Base-by-base conservation (phyloP, 2,888 invertebrate genomes). In the Lithophane ornitopus region DNA sequence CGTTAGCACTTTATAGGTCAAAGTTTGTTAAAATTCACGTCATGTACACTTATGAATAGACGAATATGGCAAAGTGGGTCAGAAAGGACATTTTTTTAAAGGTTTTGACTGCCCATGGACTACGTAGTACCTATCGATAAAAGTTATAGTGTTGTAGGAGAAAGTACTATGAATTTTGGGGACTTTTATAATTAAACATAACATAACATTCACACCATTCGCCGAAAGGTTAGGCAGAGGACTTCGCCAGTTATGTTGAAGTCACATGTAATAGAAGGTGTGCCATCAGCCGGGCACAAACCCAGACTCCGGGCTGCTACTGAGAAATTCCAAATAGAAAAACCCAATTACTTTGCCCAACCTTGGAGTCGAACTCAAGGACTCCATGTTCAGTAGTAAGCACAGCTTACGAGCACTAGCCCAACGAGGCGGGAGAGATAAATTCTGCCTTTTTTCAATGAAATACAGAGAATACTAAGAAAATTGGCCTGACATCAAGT, bases 1-100 rank as follows among this genome's bases (percentile, higher is more conserved):
- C 82, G 84, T 80, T 71, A 71, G 54, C 70, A 54, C 80, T 82
- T 88, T 89, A 87, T 88, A 89, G 89, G 91, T 88, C 87, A 85
- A 85, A 87, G 85, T 91, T 84, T 78, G 82, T 91, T 93, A 91
- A 92, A 91, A 93, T 94, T 93, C 93, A 91, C 86, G 76, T 80
- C 90, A 85, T 89, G 93, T 88, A 78, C 87, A 69, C 87, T 85
- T 91, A 90, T 93, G 93, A 93, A 94, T 93, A 92, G 92, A 90
- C 91, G 91, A 93, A 92, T 92, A 92, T 90, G 84, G 89, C 82
- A 91, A 93, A 92, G 90, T 89, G 71, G 93, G 93, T 92, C 92
- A 92, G 88, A 92, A 90, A 90, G 76, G 80, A 78, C 34, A 89
- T 85, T 88, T 87, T 89, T 84, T 82, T 12, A 84, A 88, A 85